phyloP scores from a whole-genome alignment of 2,797 vertebrate species.

The Galaxias olidus region DNA sequence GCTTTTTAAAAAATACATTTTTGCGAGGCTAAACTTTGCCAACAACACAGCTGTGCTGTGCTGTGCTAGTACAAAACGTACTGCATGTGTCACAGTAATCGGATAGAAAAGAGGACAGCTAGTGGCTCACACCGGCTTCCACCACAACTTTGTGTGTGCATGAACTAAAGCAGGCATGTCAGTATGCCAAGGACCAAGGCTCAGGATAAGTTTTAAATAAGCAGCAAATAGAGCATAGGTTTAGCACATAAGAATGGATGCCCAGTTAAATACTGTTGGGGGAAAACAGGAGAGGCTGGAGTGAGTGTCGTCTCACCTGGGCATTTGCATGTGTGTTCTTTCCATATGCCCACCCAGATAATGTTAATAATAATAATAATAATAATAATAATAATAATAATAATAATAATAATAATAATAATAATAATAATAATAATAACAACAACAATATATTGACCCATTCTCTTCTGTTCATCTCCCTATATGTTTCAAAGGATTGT shows the following conservation, averaged over 20 bases:
- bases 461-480: conserved; percentile 55
- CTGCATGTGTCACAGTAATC: neutral
- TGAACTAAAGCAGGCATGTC: neutral
- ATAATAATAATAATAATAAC: conserved; percentile 34
- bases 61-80: neutral
- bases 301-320: conserved; percentile 25
- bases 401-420: conserved; percentile 45
- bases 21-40: neutral
- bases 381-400: conserved; percentile 66
- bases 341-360: conserved; percentile 67
- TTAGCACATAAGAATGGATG: neutral
- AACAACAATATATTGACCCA: conserved; percentile 52
- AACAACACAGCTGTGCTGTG: neutral
- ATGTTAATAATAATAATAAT: conserved; percentile 39
- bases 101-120: neutral
- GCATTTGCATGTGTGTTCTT: conserved; percentile 62
- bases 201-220: neutral
- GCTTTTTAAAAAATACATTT: neutral
- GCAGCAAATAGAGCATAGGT: conserved; percentile 1
- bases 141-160: neutral
- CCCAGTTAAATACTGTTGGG: conserved; percentile 12
- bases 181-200: too few species aligned
- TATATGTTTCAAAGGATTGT: conserved; percentile 85
- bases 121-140: neutral
- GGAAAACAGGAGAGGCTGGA: conserved; percentile 23